Evolutionary conservation across 1,140 invertebrate species (phyloP).

Genomic region (Ctenoplectra terminalis): DNA sequence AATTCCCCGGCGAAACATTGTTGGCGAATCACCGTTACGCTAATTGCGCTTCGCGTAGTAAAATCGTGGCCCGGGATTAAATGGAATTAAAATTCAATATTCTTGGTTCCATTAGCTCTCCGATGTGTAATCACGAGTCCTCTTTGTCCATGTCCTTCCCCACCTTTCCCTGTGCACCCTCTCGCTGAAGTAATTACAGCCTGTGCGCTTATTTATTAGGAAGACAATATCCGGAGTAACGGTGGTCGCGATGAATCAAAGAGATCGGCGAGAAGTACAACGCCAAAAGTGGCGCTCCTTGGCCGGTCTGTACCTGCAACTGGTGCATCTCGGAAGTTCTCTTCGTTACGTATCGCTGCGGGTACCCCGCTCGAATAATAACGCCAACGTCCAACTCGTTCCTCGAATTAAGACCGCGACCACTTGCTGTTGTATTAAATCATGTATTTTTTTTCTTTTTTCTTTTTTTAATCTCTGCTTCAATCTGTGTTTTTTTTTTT

Average conservation of each 20-base stretch:
- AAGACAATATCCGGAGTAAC: conserved; percentile 47
- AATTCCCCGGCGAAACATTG: too few species aligned
- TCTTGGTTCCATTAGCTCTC: conserved; percentile 20
- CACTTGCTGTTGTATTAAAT: conserved; percentile 1
- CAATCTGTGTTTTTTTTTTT: neutral
- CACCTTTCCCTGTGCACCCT: too few species aligned
- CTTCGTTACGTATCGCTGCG: conserved; percentile 22
- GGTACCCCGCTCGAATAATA: neutral
- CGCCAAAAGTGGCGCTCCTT: neutral
- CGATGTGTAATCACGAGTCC: neutral
- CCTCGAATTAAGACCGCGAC: neutral
- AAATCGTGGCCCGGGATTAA: too few species aligned
- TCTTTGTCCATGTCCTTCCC: too few species aligned
- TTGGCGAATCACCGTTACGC: too few species aligned
- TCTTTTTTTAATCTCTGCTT: neutral
- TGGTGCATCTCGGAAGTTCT: conserved; percentile 3
- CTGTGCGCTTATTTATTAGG: conserved; percentile 25
- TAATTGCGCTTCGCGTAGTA: too few species aligned
- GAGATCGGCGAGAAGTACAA: neutral
- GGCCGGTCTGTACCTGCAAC: neutral
- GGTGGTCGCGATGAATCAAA: conserved; percentile 31
- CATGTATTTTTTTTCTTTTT: neutral
- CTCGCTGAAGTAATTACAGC: conserved; percentile 19
- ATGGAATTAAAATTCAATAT: too few species aligned
- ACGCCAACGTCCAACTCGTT: neutral